phyloP scores from a whole-genome alignment of 2,113 vertebrate genomes.

The Murina feae region DNA sequence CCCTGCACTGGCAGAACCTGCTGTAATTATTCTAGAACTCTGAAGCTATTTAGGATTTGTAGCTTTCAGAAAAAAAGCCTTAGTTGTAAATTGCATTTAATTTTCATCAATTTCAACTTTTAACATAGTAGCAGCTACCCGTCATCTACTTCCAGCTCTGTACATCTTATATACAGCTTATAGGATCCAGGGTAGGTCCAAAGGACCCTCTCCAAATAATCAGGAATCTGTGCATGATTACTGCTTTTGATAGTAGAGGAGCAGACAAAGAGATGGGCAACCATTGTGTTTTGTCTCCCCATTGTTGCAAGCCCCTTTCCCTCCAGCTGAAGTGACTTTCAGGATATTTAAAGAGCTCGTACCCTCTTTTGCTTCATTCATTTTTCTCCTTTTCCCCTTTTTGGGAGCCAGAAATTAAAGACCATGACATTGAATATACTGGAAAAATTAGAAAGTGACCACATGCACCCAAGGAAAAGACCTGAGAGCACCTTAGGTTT shows the following conservation, averaged over 20 bases:
- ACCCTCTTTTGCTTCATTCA: not conserved
- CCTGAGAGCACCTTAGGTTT: not conserved
- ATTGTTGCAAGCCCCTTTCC: not conserved
- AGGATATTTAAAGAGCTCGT: not conserved
- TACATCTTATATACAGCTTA: not conserved
- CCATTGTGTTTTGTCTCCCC: not conserved
- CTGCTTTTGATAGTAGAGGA: not conserved
- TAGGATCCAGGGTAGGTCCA: not conserved
- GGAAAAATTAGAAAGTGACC: not conserved
- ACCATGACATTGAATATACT: not conserved
- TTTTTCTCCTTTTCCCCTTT: not conserved
- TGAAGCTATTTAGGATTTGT: not conserved
- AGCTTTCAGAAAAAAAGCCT: not conserved
- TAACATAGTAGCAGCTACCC: not conserved
- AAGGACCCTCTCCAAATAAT: not conserved
- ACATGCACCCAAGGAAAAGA: not conserved
- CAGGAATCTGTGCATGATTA: not conserved
- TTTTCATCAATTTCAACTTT: not conserved
- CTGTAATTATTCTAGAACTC: not conserved
- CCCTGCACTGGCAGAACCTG: not conserved
- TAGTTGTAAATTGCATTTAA: not conserved
- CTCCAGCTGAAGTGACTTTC: not conserved
- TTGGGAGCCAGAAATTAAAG: not conserved
- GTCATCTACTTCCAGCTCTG: not conserved
- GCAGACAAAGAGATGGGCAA: not conserved